Evolutionary conservation across 1,140 invertebrate genomes (phyloP).

Genomic region (Cydia splendana): DNA sequence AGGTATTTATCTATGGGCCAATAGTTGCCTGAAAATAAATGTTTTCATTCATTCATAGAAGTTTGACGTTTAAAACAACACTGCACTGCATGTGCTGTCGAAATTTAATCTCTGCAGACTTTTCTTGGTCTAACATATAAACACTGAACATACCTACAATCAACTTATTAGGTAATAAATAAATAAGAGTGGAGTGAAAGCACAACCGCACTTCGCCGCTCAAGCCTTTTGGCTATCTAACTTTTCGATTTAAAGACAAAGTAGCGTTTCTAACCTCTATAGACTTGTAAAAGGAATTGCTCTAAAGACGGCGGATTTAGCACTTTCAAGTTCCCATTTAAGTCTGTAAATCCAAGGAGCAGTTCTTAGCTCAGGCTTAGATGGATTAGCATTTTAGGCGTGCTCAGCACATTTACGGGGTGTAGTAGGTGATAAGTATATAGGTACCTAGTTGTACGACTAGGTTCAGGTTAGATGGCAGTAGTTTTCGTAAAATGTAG

Average conservation of each 20-base stretch:
- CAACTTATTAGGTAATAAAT: no score
- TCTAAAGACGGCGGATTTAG: not conserved
- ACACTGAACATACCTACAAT: no score
- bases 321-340: conserved; percentile 3
- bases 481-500: no score
- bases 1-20: no score
- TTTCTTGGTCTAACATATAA: no score
- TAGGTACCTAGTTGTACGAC: no score
- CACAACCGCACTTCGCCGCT: not conserved
- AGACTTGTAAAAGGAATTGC: not conserved
- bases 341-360: not conserved
- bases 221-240: not conserved
- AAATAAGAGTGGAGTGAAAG: not conserved
- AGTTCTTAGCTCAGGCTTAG: not conserved
- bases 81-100: no score
- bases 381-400: not conserved
- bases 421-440: not conserved
- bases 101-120: no score
- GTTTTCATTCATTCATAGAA: no score
- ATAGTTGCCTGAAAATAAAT: no score
- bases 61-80: no score
- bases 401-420: not conserved
- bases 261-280: not conserved
- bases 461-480: no score
- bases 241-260: conserved; percentile 2